A percentile compares a stretch with the other conserved stretches of the same genome.
Conservation (phyloP, 23 tunicate species). For the Ciona savignyi region DNA sequence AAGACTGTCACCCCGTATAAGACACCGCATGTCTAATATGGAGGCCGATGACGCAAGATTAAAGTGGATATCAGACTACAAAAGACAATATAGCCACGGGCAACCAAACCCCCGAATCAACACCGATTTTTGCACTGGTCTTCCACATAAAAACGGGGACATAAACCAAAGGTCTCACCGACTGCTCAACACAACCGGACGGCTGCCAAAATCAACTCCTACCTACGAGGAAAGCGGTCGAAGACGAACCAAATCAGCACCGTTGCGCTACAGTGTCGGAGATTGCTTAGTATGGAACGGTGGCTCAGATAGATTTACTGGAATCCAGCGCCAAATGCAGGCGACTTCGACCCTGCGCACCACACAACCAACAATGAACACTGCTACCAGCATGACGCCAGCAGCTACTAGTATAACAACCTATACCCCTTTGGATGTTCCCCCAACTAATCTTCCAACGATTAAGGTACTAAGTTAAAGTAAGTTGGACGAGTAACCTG, state of each 20-base stretch:
- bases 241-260: constrained; percentile 73
- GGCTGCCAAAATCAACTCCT: constrained; percentile 46
- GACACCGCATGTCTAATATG: constrained; percentile 50
- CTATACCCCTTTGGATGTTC: constrained; percentile 17
- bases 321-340: neutral
- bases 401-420: constrained; percentile 65
- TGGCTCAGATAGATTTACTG: constrained; percentile 1
- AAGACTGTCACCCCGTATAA: constrained; percentile 69
- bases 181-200: constrained; percentile 64
- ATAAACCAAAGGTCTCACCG: constrained; percentile 35
- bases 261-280: constrained; percentile 57
- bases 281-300: constrained; percentile 78
- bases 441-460: neutral
- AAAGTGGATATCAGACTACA: constrained; percentile 77
- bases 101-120: constrained; percentile 66
- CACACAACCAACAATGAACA: neutral
- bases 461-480: too few relatives aligned
- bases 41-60: constrained; percentile 31
- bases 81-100: constrained; percentile 69
- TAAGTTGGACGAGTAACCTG: too few relatives aligned
- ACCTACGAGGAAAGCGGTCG: constrained; percentile 51
- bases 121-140: constrained; percentile 75
- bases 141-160: constrained; percentile 19
- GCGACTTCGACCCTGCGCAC: neutral
- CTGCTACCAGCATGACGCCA: constrained; percentile 52